Percentiles rank a stretch among this genome's conserved stretches.
Evolutionary conservation across 2,113 vertebrate genomes (phyloP).

Genomic region (Prunella fulvescens): DNA sequence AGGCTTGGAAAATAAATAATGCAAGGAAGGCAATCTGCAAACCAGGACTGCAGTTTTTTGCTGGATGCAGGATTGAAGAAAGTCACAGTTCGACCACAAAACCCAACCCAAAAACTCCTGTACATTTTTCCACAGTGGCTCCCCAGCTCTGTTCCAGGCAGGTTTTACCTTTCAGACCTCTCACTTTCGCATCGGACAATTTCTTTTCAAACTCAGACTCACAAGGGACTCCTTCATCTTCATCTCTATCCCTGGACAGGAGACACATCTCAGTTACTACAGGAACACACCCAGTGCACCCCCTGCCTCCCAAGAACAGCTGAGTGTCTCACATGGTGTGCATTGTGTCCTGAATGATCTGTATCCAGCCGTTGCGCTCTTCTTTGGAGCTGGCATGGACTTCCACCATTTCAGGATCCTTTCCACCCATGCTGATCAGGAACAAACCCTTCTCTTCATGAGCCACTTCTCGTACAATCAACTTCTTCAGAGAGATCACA

Average conservation of each 20-base stretch:
- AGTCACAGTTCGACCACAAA: not conserved
- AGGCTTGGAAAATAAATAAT: not conserved
- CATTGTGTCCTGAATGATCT: conserved; percentile 88
- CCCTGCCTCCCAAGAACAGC: not conserved
- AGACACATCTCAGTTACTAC: not conserved
- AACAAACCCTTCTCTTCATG: conserved; percentile 97
- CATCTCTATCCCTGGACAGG: conserved; percentile 86
- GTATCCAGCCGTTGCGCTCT: conserved; percentile 93
- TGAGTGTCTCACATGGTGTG: conserved; percentile 82
- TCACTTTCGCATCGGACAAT: conserved; percentile 84
- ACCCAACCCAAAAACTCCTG: not conserved
- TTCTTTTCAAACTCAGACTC: conserved; percentile 94
- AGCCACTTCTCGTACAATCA: conserved; percentile 95
- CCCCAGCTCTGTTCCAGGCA: not conserved
- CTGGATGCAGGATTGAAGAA: not conserved
- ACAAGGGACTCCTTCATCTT: conserved; percentile 94
- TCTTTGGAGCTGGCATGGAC: conserved; percentile 90
- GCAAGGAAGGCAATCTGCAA: not conserved
- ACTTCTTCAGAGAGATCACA: conserved; percentile 93
- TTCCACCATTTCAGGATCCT: conserved; percentile 94
- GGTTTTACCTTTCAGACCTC: conserved; percentile 88
- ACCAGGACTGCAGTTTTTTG: not conserved
- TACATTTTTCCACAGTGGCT: accelerated
- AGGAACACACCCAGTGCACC: not conserved
- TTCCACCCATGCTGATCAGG: conserved; percentile 88